Conservation (phyloP, 2,888 invertebrate species). For the Rotaria socialis region DNA sequence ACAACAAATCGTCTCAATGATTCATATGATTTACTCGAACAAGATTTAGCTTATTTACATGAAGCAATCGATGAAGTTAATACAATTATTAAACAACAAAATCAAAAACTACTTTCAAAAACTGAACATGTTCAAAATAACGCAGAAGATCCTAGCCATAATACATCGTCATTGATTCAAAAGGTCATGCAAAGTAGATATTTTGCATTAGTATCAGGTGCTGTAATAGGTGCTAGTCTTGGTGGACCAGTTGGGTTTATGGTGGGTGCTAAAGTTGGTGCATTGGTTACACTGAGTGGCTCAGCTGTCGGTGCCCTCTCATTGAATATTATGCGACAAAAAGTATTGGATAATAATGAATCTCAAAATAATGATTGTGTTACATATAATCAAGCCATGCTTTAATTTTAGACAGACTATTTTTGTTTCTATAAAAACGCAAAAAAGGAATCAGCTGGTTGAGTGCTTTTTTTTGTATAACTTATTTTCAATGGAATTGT, state of each 20-base stretch:
- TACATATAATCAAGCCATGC: not conserved
- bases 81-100: not conserved
- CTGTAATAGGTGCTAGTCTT: not conserved
- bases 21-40: not conserved
- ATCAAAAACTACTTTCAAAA: not conserved
- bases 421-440: no score
- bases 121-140: not conserved
- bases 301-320: constrained; percentile 15
- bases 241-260: constrained; percentile 18
- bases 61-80: not conserved
- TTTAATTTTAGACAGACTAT: not conserved
- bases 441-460: not conserved
- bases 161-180: not conserved
- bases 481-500: no score
- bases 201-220: not conserved
- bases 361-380: not conserved
- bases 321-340: not conserved
- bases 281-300: not conserved
- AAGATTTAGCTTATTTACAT: not conserved
- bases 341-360: not conserved
- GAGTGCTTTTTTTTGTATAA: not conserved
- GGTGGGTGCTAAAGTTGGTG: not conserved
- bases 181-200: not conserved
- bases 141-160: not conserved
- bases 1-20: not conserved